These are phyloP conservation scores for Spheniscus mendiculus DNA, from an alignment of 2,113 vertebrate species.

Conservation along the genomic window DNA sequence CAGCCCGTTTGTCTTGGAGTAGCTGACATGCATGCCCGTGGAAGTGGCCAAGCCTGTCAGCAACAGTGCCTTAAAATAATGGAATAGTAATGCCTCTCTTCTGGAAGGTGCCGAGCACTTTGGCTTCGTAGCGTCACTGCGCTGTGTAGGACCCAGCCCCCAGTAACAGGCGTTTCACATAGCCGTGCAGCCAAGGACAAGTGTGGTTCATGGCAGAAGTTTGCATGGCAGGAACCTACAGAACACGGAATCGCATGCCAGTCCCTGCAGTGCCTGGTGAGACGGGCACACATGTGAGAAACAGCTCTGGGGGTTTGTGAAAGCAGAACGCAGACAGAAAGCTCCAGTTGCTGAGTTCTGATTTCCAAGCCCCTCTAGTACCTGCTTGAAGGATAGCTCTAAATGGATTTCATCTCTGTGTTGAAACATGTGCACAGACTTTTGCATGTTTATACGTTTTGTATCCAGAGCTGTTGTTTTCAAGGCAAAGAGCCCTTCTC, in stretches of 20 bases:
- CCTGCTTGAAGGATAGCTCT: neutral
- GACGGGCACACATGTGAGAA: neutral
- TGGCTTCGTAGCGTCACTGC: neutral
- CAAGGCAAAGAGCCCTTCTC: neutral
- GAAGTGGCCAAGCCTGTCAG: neutral
- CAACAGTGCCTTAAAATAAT: neutral
- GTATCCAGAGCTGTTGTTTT: neutral
- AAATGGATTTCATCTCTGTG: neutral
- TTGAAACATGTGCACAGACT: neutral
- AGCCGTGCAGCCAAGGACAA: neutral
- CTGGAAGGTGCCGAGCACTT: neutral
- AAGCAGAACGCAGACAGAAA: neutral
- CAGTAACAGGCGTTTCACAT: neutral
- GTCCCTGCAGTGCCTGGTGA: neutral
- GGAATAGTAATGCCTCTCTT: neutral
- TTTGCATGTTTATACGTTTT: neutral
- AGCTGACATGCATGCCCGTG: neutral
- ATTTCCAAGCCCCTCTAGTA: neutral
- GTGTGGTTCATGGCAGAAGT: neutral
- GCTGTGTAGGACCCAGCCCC: neutral
- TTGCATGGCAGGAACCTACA: neutral
- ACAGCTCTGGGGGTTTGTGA: neutral
- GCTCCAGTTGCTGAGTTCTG: neutral
- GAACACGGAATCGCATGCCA: neutral
- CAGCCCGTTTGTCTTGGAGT: neutral